These are phyloP conservation scores for Eolophus roseicapilla DNA, from an alignment of 2,113 vertebrate genomes.

Conservation along the genomic window DNA sequence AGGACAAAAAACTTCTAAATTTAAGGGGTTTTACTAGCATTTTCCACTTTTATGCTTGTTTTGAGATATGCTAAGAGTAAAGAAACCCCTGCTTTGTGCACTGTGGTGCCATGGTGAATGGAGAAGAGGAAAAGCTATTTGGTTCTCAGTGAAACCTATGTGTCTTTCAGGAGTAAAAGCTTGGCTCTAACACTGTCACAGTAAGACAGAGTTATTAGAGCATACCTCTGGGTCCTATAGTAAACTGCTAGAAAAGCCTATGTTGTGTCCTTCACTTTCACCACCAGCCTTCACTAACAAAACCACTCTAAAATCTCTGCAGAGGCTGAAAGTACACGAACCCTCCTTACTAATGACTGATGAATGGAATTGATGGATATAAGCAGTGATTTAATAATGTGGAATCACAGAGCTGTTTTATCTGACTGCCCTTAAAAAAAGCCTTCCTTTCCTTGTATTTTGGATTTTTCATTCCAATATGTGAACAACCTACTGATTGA, in stretches of 20 bases:
- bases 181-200: constrained; percentile 15
- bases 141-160: neutral
- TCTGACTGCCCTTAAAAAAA: constrained; percentile 35
- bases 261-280: neutral
- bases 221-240: constrained; percentile 13
- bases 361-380: neutral
- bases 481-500: neutral
- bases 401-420: neutral
- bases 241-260: neutral
- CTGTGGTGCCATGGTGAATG: neutral
- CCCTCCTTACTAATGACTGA: neutral
- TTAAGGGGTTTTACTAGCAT: neutral
- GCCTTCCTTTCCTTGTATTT: constrained; percentile 20
- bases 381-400: constrained; percentile 4
- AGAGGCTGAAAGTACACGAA: neutral
- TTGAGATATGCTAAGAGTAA: neutral
- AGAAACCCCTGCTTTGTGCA: neutral
- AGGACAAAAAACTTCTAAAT: neutral
- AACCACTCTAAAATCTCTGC: neutral
- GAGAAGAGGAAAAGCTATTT: neutral
- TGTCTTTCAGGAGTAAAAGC: neutral
- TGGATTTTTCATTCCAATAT: neutral
- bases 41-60: neutral
- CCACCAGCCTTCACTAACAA: neutral
- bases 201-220: neutral